Base-by-base conservation (phyloP, 2,797 vertebrate species). In the Rousettus madagascariensis region DNA sequence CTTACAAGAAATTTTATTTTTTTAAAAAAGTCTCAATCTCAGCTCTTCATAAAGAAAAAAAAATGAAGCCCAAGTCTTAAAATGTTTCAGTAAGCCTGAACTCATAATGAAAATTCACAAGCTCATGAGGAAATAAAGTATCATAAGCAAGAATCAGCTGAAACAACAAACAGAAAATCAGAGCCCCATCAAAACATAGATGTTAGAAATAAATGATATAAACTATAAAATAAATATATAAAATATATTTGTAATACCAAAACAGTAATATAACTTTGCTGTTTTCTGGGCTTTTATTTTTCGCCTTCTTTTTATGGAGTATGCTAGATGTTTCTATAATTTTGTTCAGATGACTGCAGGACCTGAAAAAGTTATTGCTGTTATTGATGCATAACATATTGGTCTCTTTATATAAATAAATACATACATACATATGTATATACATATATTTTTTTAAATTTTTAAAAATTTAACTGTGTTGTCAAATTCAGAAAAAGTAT, bases 401-500 rank as follows among this genome's bases (percentile, higher is more conserved):
- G 49, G 49, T 49, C 49, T 49, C 4, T 49, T 49, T 16, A 49
- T 49, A 49, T 49, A 49, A 49, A 49, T 16, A 49, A 16, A 49
- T 49, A 49, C 49, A 49, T 49, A 49, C 13, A 49, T 49, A 49
- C 49, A 49, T 49, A 49, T 16, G 15, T 49, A 49, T 49, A 16
- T 49, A 49, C 46, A 49, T 49, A 49, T 49, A 49, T 15, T 49
- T 43, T 43, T 43, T 49, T 49, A 1, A 49, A 49, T 49, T 49
- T 49, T 49, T 49, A 49, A 5, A 49, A 49, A 49, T 98, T 97
- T 98, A 98, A 98, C 98, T 98, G 98, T 98, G 98, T 98, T 98
- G 97, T 99, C 98, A 98, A 98, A 98, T 98, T 98, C 97, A 98
- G 98, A 72, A 97, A 98, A 98, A 98, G 97, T 98, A 98, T 98